Percentiles rank a stretch among this genome's conserved stretches.
These are phyloP conservation scores for Nipponacmea schrenckii DNA, from an alignment of 2,888 invertebrate species.

Conservation along the genomic window DNA sequence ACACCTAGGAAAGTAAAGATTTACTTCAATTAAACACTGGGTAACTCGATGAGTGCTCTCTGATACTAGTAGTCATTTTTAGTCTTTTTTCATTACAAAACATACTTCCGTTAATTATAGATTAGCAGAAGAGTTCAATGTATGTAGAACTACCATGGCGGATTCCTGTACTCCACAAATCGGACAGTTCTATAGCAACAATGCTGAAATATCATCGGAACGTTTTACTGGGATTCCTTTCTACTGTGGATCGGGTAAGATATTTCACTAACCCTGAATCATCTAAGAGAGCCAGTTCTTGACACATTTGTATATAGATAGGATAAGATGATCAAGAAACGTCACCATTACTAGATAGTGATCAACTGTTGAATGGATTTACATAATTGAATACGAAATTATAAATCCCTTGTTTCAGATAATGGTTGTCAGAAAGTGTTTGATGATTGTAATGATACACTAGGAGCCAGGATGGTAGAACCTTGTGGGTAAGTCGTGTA, in stretches of 20 bases:
- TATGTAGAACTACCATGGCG: background rate
- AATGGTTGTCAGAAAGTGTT: background rate
- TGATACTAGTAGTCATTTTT: too few species aligned
- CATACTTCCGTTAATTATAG: background rate
- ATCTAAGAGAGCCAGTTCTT: too few species aligned
- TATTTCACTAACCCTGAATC: too few species aligned
- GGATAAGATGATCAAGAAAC: too few species aligned
- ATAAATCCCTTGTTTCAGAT: background rate
- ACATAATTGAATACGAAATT: too few species aligned
- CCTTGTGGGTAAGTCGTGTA: conserved; percentile 1
- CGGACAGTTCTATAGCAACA: background rate
- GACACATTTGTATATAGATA: too few species aligned
- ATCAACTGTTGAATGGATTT: too few species aligned
- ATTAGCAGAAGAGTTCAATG: background rate
- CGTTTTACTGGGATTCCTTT: background rate
- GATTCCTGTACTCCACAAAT: background rate
- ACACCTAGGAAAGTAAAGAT: too few species aligned
- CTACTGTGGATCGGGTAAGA: background rate
- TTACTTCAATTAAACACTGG: too few species aligned
- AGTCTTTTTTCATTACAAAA: too few species aligned
- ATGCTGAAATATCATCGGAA: background rate
- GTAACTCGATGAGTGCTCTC: too few species aligned
- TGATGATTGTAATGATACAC: background rate
- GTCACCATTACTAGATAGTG: too few species aligned
- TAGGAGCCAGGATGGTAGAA: background rate